phyloP scores from a whole-genome alignment of 2,113 vertebrate species.

The Sander lucioperca region DNA sequence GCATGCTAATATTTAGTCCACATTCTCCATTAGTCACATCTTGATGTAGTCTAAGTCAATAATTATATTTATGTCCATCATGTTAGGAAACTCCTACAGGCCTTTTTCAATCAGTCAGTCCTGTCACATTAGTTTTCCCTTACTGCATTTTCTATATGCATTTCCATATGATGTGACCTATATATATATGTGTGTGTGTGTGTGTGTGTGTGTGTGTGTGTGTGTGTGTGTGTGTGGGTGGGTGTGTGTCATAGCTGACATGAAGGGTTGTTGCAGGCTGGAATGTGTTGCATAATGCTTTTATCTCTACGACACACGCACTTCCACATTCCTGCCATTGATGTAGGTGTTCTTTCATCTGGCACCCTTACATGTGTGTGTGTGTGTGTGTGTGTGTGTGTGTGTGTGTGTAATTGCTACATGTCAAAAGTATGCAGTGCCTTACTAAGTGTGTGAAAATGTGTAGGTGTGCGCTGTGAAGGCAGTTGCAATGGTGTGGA shows the following conservation, averaged over 20 bases:
- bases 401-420: conserved; percentile 47
- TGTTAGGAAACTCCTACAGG: conserved; percentile 36
- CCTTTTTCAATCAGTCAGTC: conserved; percentile 44
- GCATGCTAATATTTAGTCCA: neutral
- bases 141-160: conserved; percentile 14
- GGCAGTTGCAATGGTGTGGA: conserved; percentile 46
- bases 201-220: conserved; percentile 13
- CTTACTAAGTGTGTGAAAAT: conserved; percentile 51
- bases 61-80: conserved; percentile 7
- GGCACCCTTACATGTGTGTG: conserved; percentile 12
- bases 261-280: conserved; percentile 36
- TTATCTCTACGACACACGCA: conserved; percentile 52
- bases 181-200: conserved; percentile 17
- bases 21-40: neutral
- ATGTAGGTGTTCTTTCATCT: conserved; percentile 75
- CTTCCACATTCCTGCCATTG: conserved; percentile 57
- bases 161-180: conserved; percentile 19
- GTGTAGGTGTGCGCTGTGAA: conserved; percentile 65
- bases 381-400: neutral
- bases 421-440: conserved; percentile 67
- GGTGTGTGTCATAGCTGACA: conserved; percentile 17
- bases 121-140: conserved; percentile 39
- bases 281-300: conserved; percentile 66
- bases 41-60: conserved; percentile 5
- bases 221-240: conserved; percentile 10